These are phyloP conservation scores for Ochlodes sylvanus DNA, from an alignment of 2,888 invertebrate genomes.

Conservation along the genomic window DNA sequence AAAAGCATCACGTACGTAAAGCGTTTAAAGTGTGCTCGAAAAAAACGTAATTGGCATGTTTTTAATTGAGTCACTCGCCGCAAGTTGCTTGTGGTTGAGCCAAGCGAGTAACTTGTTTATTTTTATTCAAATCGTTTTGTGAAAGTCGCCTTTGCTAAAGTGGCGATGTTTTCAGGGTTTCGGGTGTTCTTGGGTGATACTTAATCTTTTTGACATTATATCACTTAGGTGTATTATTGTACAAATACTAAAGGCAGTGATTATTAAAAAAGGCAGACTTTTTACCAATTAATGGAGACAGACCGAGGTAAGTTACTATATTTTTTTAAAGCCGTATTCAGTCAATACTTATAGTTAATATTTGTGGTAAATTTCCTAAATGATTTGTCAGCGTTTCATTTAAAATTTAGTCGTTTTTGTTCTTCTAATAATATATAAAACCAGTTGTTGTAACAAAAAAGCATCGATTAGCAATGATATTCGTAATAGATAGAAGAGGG, in stretches of 20 bases:
- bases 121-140: constrained; percentile 28
- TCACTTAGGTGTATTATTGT: too few relatives aligned
- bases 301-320: neutral
- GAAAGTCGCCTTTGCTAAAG: constrained; percentile 17
- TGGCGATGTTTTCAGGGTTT: constrained; percentile 27
- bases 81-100: constrained; percentile 18
- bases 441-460: neutral
- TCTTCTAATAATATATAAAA: neutral
- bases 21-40: constrained; percentile 20
- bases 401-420: neutral
- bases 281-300: neutral
- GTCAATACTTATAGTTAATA: neutral
- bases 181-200: constrained; percentile 4
- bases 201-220: constrained; percentile 11
- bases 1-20: constrained; percentile 16
- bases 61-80: constrained; percentile 28
- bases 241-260: neutral
- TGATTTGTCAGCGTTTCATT: neutral
- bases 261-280: neutral
- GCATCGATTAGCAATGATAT: neutral
- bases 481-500: constrained; percentile 9
- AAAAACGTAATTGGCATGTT: constrained; percentile 26
- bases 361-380: neutral
- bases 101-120: constrained; percentile 22
- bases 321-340: neutral